Evolutionary conservation across 2,797 vertebrate species (phyloP).

Genomic region (Pseudopleuronectes americanus): DNA sequence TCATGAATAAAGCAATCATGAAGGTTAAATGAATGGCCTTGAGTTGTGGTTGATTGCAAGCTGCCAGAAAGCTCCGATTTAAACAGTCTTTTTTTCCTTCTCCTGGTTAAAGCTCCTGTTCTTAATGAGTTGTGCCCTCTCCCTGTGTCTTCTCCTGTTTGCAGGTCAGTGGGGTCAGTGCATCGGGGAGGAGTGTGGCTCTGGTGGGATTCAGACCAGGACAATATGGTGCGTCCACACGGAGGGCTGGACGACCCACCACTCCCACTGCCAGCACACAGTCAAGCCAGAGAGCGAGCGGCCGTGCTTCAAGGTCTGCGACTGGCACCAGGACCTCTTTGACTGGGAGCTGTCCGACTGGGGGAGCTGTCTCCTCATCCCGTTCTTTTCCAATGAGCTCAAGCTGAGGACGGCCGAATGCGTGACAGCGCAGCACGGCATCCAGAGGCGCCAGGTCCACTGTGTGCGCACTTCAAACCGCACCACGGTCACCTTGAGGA

Average conservation of each 20-base stretch:
- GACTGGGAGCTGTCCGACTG: constrained; percentile 94
- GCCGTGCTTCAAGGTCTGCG: constrained; percentile 94
- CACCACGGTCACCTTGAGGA: constrained; percentile 83
- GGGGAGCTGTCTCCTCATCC: constrained; percentile 85
- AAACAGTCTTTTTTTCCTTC: constrained; percentile 25
- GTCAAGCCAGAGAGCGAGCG: constrained; percentile 89
- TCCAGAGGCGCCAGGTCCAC: constrained; percentile 88
- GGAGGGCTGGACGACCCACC: constrained; percentile 94
- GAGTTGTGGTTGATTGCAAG: constrained; percentile 69
- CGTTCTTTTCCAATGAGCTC: constrained; percentile 75
- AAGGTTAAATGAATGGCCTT: constrained; percentile 67
- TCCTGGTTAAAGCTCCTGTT: constrained; percentile 8
- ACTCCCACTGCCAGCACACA: constrained; percentile 87
- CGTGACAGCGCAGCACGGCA: constrained; percentile 92
- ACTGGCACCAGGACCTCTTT: constrained; percentile 95
- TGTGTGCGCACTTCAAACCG: constrained; percentile 91
- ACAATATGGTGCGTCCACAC: constrained; percentile 93
- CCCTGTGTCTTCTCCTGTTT: constrained; percentile 49
- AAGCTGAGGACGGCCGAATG: constrained; percentile 79
- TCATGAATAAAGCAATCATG: constrained; percentile 75
- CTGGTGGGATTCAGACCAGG: constrained; percentile 88
- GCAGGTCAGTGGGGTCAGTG: constrained; percentile 96
- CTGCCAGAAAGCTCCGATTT: constrained; percentile 57
- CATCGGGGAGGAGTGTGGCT: constrained; percentile 90
- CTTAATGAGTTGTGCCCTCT: constrained; percentile 62